These are phyloP conservation scores for Sarcophilus harrisii DNA, from an alignment of 2,797 vertebrate species.

Conservation along the genomic window DNA sequence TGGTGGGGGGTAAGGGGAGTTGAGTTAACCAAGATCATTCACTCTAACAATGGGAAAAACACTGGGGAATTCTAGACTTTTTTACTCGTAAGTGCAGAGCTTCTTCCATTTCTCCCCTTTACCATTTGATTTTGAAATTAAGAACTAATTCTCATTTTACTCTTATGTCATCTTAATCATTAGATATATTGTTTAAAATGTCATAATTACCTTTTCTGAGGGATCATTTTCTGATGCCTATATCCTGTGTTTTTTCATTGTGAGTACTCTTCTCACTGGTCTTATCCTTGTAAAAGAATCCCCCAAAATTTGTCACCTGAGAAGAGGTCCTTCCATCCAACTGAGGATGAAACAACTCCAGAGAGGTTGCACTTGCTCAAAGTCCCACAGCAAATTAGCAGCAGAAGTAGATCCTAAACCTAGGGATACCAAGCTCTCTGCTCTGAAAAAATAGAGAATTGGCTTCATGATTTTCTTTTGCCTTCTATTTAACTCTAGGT, in stretches of 20 bases:
- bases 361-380: background rate
- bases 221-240: slow-evolving; percentile 20
- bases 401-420: background rate
- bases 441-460: background rate
- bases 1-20: background rate
- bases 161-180: slow-evolving; percentile 49
- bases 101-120: background rate
- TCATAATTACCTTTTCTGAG: slow-evolving; percentile 45
- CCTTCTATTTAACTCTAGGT: background rate
- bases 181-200: slow-evolving; percentile 42
- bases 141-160: slow-evolving; percentile 50
- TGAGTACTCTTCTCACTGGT: slow-evolving; percentile 17
- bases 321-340: background rate
- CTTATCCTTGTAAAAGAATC: slow-evolving; percentile 46
- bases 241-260: slow-evolving; percentile 16
- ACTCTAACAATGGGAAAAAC: background rate
- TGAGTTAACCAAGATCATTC: background rate
- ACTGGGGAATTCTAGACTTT: background rate
- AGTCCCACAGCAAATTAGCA: background rate
- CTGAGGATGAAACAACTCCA: background rate
- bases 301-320: slow-evolving; percentile 47
- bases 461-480: background rate
- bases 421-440: background rate
- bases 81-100: background rate
- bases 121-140: slow-evolving; percentile 37